A percentile compares a stretch with the other conserved stretches of the same genome.
These are phyloP conservation scores for Lobophora halterata DNA, from an alignment of 2,888 invertebrate species.

Conservation along the genomic window DNA sequence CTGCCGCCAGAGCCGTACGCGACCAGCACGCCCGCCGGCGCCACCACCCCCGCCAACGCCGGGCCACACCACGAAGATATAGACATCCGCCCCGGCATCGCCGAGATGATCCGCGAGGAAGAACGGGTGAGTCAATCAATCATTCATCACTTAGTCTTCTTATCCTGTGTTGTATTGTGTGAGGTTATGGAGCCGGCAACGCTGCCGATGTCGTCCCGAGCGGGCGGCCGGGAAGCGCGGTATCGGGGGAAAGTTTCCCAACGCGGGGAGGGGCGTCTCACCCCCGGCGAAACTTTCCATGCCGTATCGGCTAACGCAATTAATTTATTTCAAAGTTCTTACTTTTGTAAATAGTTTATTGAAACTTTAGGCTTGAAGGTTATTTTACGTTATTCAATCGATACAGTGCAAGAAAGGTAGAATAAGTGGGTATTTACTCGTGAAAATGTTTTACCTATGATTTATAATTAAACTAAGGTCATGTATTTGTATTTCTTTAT, in stretches of 20 bases:
- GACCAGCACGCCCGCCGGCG: constrained; percentile 40
- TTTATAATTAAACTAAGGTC: too few relatives aligned
- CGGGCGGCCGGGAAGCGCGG: constrained; percentile 5
- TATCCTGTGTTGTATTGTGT: too few relatives aligned
- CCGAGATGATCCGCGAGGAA: constrained; percentile 98
- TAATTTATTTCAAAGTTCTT: constrained; percentile 55
- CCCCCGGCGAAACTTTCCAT: constrained; percentile 54
- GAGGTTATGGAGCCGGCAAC: not conserved
- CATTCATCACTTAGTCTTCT: not conserved
- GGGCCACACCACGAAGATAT: constrained; percentile 85
- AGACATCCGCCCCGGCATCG: constrained; percentile 96
- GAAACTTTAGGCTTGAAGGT: constrained; percentile 39
- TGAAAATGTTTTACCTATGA: too few relatives aligned
- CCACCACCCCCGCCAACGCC: constrained; percentile 44
- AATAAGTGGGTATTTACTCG: too few relatives aligned
- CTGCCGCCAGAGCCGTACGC: constrained; percentile 39
- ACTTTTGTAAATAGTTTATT: constrained; percentile 48
- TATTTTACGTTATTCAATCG: too few relatives aligned
- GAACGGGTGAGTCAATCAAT: constrained; percentile 89
- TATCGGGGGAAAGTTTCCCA: constrained; percentile 33
- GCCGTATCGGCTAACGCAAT: constrained; percentile 59
- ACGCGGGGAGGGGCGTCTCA: constrained; percentile 24
- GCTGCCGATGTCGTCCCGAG: not conserved
- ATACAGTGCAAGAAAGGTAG: too few relatives aligned
- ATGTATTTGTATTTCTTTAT: too few relatives aligned